Percentiles rank a stretch among this genome's conserved stretches.
phyloP scores from a whole-genome alignment of 2,113 vertebrate genomes.

The Pogonocichla stellata region DNA sequence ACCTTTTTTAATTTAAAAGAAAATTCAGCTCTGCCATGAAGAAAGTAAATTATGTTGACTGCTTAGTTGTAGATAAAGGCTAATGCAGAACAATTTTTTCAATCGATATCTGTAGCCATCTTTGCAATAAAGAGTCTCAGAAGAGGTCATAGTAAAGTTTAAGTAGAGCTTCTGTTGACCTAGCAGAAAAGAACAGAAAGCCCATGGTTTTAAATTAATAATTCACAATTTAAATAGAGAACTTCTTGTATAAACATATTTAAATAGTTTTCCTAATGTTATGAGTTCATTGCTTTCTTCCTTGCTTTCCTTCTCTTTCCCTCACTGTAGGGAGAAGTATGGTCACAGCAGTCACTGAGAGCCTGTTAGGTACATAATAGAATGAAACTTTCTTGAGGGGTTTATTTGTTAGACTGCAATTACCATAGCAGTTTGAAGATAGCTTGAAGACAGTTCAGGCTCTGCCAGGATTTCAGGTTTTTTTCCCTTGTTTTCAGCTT shows the following conservation, averaged over 20 bases:
- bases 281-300: not conserved
- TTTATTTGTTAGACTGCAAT: not conserved
- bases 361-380: not conserved
- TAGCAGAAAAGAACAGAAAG: not conserved
- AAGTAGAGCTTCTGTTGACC: not conserved
- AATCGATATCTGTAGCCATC: not conserved
- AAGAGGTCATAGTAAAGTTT: not conserved
- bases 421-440: not conserved
- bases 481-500: slow-evolving; percentile 61
- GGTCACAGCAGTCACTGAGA: not conserved
- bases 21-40: not conserved
- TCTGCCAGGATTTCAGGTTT: not conserved
- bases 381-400: not conserved
- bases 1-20: not conserved
- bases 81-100: not conserved
- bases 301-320: not conserved
- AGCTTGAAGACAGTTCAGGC: not conserved
- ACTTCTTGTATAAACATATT: not conserved
- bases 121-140: not conserved
- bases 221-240: not conserved
- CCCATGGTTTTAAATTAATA: not conserved
- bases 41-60: not conserved
- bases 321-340: not conserved
- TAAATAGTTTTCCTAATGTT: not conserved
- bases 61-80: not conserved